These are phyloP conservation scores for Neomonachus schauinslandi DNA, from an alignment of 2,113 vertebrate species.

Conservation along the genomic window DNA sequence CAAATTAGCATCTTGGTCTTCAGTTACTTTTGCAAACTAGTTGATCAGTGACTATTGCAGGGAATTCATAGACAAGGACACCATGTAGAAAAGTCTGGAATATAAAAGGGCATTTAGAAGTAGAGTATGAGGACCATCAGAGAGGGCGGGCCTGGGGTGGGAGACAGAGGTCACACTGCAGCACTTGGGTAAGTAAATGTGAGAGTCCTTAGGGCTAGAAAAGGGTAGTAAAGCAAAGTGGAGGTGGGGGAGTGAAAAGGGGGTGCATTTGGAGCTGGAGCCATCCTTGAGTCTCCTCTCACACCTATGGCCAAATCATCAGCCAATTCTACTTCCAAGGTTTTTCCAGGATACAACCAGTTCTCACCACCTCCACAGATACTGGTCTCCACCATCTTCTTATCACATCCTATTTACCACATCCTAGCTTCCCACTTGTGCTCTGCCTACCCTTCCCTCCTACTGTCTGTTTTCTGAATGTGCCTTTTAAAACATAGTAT, in stretches of 20 bases:
- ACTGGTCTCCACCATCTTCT: neutral
- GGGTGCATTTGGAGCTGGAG: neutral
- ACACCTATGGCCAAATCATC: neutral
- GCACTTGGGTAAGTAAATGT: neutral
- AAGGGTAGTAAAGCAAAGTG: neutral
- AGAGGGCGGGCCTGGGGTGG: neutral
- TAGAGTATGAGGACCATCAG: neutral
- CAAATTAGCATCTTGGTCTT: neutral
- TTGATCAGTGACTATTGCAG: neutral
- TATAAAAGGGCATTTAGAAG: slow-evolving; percentile 6
- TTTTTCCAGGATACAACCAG: neutral
- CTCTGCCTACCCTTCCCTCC: neutral
- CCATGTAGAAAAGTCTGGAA: neutral
- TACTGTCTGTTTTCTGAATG: neutral
- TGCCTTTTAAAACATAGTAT: neutral
- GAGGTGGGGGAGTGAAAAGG: accelerated
- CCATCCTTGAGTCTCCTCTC: neutral
- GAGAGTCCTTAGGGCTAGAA: neutral
- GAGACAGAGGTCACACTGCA: neutral
- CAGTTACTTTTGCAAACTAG: neutral
- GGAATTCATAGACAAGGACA: neutral
- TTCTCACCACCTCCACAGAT: neutral
- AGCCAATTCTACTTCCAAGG: neutral
- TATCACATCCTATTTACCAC: neutral
- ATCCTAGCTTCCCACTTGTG: neutral